Evolutionary conservation across 2,888 invertebrate species (phyloP), one percentile per base, ranked within the genome.

Genomic region (Callyntrura sp.): DNA sequence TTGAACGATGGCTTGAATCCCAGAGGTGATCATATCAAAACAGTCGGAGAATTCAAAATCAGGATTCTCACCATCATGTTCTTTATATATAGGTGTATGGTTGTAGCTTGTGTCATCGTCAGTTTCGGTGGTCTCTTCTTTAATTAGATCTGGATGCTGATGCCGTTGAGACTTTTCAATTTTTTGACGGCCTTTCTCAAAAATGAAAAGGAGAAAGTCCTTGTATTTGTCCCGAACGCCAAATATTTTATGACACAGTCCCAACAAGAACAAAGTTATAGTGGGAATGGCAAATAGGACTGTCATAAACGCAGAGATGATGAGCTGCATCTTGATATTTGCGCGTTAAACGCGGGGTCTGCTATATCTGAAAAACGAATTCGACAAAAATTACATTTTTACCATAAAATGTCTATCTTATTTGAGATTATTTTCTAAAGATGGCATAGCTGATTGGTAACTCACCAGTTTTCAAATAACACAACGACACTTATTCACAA

Each of bases 11-110:
- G 95, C 94, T 94, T 95, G 95, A 87, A 95, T 94, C 43, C 95
- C 95, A 91, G 94, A 94, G 93, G 95, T 95, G 70, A 98, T 96
- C 94, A 98, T 97, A 94, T 98, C 98, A 94, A 98, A 96, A 94
- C 97, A 97, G 94, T 97, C 97, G 6, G 79, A 45, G 12, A 68
- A 90, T 20, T 91, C 90, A 81, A 91, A 91, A 57, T 91, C 91
- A 0, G 91, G 91, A 62, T 76, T 90, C 14, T 82, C 76, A n/a
- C 85, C 91, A 23, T 91, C 90, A 25, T 65, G 51, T 11, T 87
- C 88, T 12, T 85, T 86, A 70, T 90, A 90, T 0, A 68, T 28
- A n/a, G 43, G 65, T 8, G 20, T n/a, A 35, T 20, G 43, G 3
- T 48, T 51, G 14, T 70, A 88, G 55, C 9, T n/a, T 5, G 12